Evolutionary conservation across 2,113 vertebrate species (phyloP).

Genomic region (Dipodomys stephensi): DNA sequence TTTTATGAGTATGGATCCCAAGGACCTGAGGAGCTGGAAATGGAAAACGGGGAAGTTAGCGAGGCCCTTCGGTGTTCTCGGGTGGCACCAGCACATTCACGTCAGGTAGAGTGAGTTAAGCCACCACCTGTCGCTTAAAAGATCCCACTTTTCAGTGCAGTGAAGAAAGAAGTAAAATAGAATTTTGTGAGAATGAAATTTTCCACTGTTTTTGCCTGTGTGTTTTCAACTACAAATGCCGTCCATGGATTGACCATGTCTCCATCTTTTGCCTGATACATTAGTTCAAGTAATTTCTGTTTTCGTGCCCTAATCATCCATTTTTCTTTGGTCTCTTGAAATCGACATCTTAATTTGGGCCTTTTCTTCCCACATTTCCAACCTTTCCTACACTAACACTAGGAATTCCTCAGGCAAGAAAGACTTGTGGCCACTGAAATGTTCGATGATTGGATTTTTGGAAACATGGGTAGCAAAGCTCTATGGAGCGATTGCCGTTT

Average conservation of each 20-base stretch:
- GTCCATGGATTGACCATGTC: not conserved
- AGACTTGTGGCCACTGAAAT: not conserved
- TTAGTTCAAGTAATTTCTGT: not conserved
- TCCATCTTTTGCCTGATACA: accelerated
- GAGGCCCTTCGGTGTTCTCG: too few species aligned
- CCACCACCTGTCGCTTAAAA: not conserved
- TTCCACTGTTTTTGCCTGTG: not conserved
- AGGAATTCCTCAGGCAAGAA: not conserved
- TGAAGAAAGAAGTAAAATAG: not conserved
- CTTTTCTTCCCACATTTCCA: not conserved
- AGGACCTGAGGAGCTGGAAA: too few species aligned
- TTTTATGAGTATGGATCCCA: too few species aligned
- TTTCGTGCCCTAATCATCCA: not conserved
- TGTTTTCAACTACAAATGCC: not conserved
- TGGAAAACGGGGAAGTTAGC: too few species aligned
- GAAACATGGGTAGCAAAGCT: not conserved
- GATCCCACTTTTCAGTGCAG: slow-evolving; percentile 2
- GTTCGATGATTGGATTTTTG: not conserved
- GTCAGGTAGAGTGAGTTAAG: not conserved
- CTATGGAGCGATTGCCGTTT: not conserved
- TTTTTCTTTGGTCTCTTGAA: not conserved
- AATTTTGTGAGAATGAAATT: not conserved
- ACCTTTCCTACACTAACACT: slow-evolving; percentile 31
- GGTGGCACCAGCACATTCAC: not conserved
- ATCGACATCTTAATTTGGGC: not conserved